Base-by-base conservation (phyloP, 2,113 vertebrate genomes). In the Bos indicus region DNA sequence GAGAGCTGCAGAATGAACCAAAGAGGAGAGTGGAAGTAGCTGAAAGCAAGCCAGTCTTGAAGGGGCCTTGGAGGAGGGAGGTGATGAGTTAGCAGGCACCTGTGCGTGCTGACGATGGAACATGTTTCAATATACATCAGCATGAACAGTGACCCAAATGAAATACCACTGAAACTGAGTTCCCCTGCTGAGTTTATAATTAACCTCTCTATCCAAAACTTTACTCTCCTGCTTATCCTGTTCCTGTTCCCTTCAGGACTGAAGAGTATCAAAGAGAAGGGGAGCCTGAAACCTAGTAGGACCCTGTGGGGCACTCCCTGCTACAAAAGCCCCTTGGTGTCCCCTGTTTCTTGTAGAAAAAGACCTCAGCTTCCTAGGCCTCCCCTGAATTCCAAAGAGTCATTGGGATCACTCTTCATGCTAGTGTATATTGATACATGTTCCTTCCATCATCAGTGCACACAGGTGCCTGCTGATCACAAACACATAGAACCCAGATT, bases 21-120 rank as follows among this genome's bases (percentile, higher is more conserved):
- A 43, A 80, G 77, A 57, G 17, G n/a, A 64, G 26, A 7, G 54
- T 54, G 9, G 30, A 90, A 80, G 48, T 30, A 40, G 33, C 54
- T 62, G 90, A 96, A 82, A 90, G 15, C 36, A 81, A 91, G 90
- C 36, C 82, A 95, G 16, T 40, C 17, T n/a, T 56, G 59, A 91
- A 80, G 57, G 33, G 12, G 54, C 30, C 43, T 36, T 59, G 26
- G 10, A 4, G 51, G 48, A 82, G 9, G 48, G 28, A n/a, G 74
- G 25, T 60, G 40, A 28, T 40, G 59, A 93, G 5, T 59, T 15
- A 78, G 60, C 62, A 93, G 62, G 23, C 3, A 28, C 1, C 11
- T 16, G 2, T 21, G 3, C 23, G 62, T 62, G 19, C 23, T 74
- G 57, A 46, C 56, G 19, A 40, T 60, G 59, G 30, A 90, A 67